Base-by-base conservation (phyloP, 2,888 invertebrate species). In the Drosophila neonasuta region DNA sequence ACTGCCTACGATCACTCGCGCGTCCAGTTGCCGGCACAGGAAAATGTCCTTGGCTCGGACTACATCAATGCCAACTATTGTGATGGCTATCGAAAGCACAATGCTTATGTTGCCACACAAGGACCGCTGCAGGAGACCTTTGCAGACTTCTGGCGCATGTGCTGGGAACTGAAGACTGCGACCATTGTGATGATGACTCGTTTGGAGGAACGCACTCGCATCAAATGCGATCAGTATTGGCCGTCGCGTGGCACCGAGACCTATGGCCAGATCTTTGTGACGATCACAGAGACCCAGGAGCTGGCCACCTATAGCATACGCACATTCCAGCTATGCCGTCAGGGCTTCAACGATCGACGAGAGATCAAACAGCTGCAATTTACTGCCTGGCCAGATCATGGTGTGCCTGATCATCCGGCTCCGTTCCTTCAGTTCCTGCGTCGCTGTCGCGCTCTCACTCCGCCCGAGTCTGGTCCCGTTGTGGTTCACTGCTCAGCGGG, bases 181-280 rank as follows among this genome's bases (percentile, higher is more conserved):
- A 98, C 97, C 0, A 97, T 99, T 79, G 99, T 99, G 1, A 99
- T 99, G 99, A 98, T 99, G 97, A 99, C 99, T 0, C 97, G 98
- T 85, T 92, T 99, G 67, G 99, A 99, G 91, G 99, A 99, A 89
- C 93, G 99, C 57, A 97, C 98, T 1, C 93, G 99, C 84, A 97
- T 98, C 74, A 99, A 99, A 91, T 99, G 99, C 91, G 97, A 98
- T 90, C 96, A 99, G 90, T 99, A 99, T 90, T 99, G 99, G 99
- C 99, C 99, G 0, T 94, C 95, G 6, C 93, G 98, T 36, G 99
- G 98, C 9, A 95, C 97, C 1, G 98, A 99, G 89, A 96, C 96
- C 0, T 99, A 99, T 88, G 99, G 99, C 6, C 94, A 95, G 89
- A 97, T 99, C 94, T 96, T 96, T 46, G 96, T 99, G 1, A 95